Conservation (phyloP, 2,888 invertebrate genomes). For the Lysandra bellargus region DNA sequence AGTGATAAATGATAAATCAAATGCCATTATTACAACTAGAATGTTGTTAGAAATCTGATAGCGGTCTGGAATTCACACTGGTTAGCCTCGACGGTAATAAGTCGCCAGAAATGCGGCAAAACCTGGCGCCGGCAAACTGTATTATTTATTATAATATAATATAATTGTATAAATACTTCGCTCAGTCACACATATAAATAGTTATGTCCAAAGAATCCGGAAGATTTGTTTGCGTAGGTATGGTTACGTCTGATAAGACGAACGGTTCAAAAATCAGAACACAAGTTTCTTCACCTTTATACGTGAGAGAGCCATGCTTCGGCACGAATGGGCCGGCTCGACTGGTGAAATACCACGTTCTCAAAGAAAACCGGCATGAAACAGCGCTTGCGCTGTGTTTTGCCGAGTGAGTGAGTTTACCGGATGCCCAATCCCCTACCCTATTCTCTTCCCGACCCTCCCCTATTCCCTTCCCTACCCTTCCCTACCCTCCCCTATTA, state of each 20-base stretch:
- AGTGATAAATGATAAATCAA: not conserved
- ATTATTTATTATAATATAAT: constrained; percentile 16
- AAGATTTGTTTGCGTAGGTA: constrained; percentile 5
- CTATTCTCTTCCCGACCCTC: too few species aligned
- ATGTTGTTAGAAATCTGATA: constrained; percentile 23
- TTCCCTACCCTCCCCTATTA: too few species aligned
- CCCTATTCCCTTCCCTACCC: too few species aligned
- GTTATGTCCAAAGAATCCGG: not conserved
- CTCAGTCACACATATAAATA: not conserved
- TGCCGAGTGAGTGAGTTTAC: too few species aligned
- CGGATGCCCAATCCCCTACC: too few species aligned
- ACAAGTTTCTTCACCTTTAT: not conserved
- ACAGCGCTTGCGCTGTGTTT: too few species aligned
- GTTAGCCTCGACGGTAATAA: constrained; percentile 45
- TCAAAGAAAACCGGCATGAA: too few species aligned
- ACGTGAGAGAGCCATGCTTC: too few species aligned
- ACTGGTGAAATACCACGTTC: too few species aligned
- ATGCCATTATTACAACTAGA: not conserved
- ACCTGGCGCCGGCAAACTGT: not conserved
- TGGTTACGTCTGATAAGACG: not conserved
- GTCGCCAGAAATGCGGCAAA: not conserved
- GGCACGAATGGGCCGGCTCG: too few species aligned
- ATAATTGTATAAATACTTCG: constrained; percentile 21
- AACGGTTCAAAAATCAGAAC: not conserved
- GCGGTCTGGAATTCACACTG: constrained; percentile 37